These are phyloP conservation scores for Ailuropoda melanoleuca DNA, from an alignment of 2,113 vertebrate species.

Conservation along the genomic window DNA sequence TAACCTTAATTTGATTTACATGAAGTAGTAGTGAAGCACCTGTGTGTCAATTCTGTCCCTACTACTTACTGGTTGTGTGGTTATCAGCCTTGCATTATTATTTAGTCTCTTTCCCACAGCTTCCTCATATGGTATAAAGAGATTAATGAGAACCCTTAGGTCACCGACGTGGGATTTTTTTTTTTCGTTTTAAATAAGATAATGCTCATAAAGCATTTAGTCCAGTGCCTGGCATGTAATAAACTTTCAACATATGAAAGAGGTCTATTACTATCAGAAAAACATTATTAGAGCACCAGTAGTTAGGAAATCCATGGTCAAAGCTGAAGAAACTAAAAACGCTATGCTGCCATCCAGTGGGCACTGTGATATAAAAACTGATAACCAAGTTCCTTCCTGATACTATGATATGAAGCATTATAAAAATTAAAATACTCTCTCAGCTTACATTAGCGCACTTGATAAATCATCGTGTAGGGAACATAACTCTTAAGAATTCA, in stretches of 20 bases:
- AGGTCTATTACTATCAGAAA: not conserved
- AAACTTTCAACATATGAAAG: not conserved
- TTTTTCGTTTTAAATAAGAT: constrained; percentile 25
- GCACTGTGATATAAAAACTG: not conserved
- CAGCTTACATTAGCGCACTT: not conserved
- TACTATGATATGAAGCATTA: not conserved
- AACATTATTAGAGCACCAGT: not conserved
- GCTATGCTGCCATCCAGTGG: constrained; percentile 84
- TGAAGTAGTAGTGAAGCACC: not conserved
- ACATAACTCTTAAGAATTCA: not conserved
- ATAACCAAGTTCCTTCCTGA: not conserved
- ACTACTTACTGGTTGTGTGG: not conserved
- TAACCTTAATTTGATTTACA: not conserved
- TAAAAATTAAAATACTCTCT: constrained; percentile 36
- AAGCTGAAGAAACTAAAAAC: constrained; percentile 66
- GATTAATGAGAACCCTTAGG: not conserved
- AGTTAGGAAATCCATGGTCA: not conserved
- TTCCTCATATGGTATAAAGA: not conserved
- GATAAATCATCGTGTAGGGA: not conserved
- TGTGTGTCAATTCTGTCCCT: not conserved
- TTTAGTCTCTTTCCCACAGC: not conserved
- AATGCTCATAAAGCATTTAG: not conserved
- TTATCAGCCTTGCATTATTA: not conserved
- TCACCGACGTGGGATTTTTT: not conserved
- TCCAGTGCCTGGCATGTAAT: not conserved